These are phyloP conservation scores for Aurelia sp. DNA, from an alignment of 30 jellyfish, hydroid and myxozoan genomes.

Conservation along the genomic window DNA sequence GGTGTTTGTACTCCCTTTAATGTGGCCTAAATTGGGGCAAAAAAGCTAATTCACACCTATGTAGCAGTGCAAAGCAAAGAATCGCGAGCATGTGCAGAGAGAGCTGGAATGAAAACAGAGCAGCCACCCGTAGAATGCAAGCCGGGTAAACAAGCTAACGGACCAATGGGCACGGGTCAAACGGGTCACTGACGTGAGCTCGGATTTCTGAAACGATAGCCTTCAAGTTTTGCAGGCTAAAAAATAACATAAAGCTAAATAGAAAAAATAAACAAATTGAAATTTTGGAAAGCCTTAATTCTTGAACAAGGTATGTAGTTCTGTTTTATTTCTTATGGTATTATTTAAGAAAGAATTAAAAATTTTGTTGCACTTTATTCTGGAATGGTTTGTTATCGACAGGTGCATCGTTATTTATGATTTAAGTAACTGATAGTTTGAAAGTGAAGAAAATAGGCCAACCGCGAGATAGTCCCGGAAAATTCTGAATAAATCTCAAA, in stretches of 20 bases:
- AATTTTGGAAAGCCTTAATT: neutral
- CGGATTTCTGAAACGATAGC: conserved; percentile 42
- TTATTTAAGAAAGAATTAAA: neutral
- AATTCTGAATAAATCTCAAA: too few species aligned
- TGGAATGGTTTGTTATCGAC: neutral
- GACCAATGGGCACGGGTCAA: conserved; percentile 79
- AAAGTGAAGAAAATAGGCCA: neutral
- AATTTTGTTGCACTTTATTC: neutral
- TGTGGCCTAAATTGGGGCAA: too few species aligned
- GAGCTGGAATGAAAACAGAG: conserved; percentile 12
- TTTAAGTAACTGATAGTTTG: neutral
- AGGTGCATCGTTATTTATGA: neutral
- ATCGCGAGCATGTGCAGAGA: too few species aligned
- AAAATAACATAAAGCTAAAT: neutral
- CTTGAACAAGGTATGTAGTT: neutral
- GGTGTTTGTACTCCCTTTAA: too few species aligned
- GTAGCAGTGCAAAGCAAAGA: too few species aligned
- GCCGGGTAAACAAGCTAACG: conserved; percentile 73
- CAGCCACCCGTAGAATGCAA: conserved; percentile 72
- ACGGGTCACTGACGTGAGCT: conserved; percentile 74
- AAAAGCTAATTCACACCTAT: too few species aligned
- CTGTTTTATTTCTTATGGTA: neutral
- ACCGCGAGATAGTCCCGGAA: too few species aligned
- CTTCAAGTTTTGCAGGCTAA: conserved; percentile 16
- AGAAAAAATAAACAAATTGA: neutral